A percentile compares a stretch with the other conserved stretches of the same genome.
phyloP scores from a whole-genome alignment of 2,797 vertebrate genomes.

The Gobionotothen gibberifrons region DNA sequence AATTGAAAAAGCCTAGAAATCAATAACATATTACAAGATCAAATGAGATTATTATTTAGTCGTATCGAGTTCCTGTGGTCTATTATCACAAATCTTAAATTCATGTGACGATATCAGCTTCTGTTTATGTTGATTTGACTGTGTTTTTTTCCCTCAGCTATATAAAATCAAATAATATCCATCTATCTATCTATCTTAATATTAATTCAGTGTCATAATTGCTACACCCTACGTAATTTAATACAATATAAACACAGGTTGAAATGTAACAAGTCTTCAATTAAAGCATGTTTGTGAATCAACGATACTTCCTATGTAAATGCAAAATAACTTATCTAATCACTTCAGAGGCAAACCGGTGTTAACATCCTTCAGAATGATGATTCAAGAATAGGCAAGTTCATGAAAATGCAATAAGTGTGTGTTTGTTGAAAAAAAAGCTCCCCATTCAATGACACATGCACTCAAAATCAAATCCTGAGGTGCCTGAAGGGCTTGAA shows the following conservation, averaged over 20 bases:
- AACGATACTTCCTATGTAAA: background rate
- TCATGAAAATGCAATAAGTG: conserved; percentile 16
- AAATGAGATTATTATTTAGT: conserved; percentile 47
- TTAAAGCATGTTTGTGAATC: background rate
- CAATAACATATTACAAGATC: conserved; percentile 42
- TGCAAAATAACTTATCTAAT: conserved; percentile 30
- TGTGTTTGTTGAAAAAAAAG: conserved; percentile 5
- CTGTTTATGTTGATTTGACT: conserved; percentile 1
- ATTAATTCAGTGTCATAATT: background rate
- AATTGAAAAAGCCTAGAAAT: conserved; percentile 40
- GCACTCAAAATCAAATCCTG: conserved; percentile 53
- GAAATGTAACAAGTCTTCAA: background rate
- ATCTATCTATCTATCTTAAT: background rate
- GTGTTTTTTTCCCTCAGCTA: background rate
- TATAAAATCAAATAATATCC: background rate
- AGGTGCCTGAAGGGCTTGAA: conserved; percentile 53
- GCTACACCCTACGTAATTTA: background rate
- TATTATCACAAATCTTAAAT: conserved; percentile 25
- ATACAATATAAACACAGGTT: background rate
- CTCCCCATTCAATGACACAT: conserved; percentile 8
- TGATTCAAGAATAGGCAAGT: conserved; percentile 15
- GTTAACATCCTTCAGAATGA: conserved; percentile 15
- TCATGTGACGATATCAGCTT: background rate
- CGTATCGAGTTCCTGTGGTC: conserved; percentile 8
- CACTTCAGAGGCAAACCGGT: conserved; percentile 22